Evolutionary conservation across 1,140 invertebrate species (phyloP), one percentile per base, ranked within the genome.

Genomic region (Coelopa frigida): DNA sequence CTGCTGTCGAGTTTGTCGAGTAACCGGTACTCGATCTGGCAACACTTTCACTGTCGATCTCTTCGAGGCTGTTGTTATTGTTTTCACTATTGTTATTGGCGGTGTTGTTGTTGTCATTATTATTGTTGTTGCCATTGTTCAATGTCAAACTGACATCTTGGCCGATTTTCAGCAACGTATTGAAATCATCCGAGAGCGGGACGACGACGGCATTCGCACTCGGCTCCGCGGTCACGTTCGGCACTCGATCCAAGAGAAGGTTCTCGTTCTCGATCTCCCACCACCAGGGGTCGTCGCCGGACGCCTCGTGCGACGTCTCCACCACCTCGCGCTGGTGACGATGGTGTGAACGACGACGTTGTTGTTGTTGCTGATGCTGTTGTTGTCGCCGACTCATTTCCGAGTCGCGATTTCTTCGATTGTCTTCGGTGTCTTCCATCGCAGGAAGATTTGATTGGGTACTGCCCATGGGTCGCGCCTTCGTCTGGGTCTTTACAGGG

Each of bases 221-320:
- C 36, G 31, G 24, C 15, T 18, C 12, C 8, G 21, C 15, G 36
- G 31, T 38, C 11, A 26, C 18, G 46, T 49, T 42, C 12, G 51
- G 47, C 36, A 48, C 46, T 32, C 56, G 55, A 33, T 64, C 52
- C 40, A 68, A 38, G 40, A 61, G 40, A 18, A 68, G 53, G 53
- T 66, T 59, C 31, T 61, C 56, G 36, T 68, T 63, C 35, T 68
- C 65, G 14, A 68, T 58, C 32, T 58, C 50, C 35, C 56, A 53
- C 65, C 65, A 68, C 61, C 65, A 68, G 18, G 62, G 58, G 50
- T 68, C 62, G 22, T 61, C 56, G 23, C 45, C 50, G 11, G 27
- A 21, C 10, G 22, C 15, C 8, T 46, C 35, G 27, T 26, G 41
- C 23, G 14, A 43, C 17, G 44, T 22, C 24, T 29, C 22, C 44